phyloP scores from a whole-genome alignment of 1,140 invertebrate genomes.

The Heliconius congener region DNA sequence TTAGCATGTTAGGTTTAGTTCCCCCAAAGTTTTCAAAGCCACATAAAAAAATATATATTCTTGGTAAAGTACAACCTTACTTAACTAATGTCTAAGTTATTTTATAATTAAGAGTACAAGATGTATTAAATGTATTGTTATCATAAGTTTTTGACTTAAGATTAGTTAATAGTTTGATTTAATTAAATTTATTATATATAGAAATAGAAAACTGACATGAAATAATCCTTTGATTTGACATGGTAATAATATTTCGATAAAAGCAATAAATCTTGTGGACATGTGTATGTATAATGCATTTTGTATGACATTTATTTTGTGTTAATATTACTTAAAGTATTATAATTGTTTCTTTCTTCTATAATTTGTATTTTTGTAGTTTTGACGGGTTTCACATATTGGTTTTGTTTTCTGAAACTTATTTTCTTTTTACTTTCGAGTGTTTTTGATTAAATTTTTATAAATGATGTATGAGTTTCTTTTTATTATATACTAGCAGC shows the following conservation, averaged over 20 bases:
- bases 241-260: constrained; percentile 10
- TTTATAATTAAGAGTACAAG: constrained; percentile 20
- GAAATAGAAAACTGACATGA: constrained; percentile 22
- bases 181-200: constrained; percentile 13
- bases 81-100: background rate
- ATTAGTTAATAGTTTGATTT: background rate
- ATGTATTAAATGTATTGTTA: constrained; percentile 26
- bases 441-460: constrained; percentile 25
- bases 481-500: background rate
- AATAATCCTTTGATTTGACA: constrained; percentile 34
- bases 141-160: constrained; percentile 6
- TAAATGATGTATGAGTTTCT: constrained; percentile 1
- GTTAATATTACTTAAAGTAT: constrained; percentile 30
- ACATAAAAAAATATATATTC: background rate
- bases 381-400: constrained; percentile 26
- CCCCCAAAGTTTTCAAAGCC: background rate
- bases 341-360: constrained; percentile 19
- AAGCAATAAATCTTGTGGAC: constrained; percentile 20
- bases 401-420: constrained; percentile 15
- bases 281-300: constrained; percentile 19
- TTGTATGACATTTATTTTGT: constrained; percentile 24
- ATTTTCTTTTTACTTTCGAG: constrained; percentile 15
- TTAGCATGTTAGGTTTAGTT: constrained; percentile 11
- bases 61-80: background rate
- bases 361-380: constrained; percentile 3